These are phyloP conservation scores for Drosophila gunungcola DNA, from an alignment of 1,140 invertebrate genomes.

Conservation along the genomic window DNA sequence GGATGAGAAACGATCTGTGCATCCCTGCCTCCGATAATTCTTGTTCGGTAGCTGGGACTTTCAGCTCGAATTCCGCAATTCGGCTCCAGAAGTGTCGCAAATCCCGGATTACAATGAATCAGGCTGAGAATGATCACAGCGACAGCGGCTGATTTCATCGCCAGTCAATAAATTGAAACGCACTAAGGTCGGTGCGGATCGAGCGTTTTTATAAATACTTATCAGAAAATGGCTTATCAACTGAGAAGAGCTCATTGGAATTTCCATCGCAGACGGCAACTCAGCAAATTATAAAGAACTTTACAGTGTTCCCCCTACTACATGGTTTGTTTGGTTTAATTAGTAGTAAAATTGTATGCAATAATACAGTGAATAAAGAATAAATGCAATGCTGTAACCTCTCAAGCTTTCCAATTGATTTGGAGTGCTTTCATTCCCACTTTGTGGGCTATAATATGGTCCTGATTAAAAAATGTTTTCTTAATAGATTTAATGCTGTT, in stretches of 20 bases:
- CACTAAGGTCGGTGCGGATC: not conserved
- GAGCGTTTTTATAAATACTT: not conserved
- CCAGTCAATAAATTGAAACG: not conserved
- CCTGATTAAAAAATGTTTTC: no score
- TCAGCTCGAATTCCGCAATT: not conserved
- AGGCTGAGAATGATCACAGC: no score
- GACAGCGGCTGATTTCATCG: not conserved
- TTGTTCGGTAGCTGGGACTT: not conserved
- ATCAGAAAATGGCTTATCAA: not conserved
- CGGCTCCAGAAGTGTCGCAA: not conserved
- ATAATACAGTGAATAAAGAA: no score
- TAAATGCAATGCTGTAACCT: no score
- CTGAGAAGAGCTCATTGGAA: not conserved
- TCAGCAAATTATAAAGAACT: not conserved
- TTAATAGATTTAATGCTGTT: no score
- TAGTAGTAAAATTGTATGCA: no score
- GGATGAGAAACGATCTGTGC: not conserved
- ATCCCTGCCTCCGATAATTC: slow-evolving; percentile 3
- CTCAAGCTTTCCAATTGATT: no score
- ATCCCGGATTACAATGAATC: not conserved
- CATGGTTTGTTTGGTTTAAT: no score
- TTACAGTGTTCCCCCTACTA: no score
- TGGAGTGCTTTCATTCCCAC: no score
- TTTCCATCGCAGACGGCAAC: not conserved
- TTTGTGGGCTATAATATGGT: no score